Percentiles rank a stretch among this genome's conserved stretches.
Conservation (phyloP, 2,113 vertebrate species). For the Aix galericulata region DNA sequence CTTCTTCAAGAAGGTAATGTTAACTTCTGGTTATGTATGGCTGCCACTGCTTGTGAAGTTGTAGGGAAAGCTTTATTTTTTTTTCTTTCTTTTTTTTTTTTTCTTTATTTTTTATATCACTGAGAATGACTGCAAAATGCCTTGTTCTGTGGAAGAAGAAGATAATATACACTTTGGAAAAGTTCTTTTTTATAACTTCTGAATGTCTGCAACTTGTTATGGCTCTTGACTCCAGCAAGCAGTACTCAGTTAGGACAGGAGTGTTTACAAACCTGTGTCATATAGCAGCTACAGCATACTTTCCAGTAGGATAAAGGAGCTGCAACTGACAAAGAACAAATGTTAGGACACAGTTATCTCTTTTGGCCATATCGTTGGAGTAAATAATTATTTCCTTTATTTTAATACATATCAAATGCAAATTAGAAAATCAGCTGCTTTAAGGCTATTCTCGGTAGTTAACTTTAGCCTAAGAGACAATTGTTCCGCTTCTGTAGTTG, state of each 20-base stretch:
- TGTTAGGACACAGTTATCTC: neutral
- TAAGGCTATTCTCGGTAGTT: neutral
- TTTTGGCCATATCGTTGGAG: neutral
- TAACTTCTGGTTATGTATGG: neutral
- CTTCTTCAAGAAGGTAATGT: neutral
- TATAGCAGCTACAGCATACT: neutral
- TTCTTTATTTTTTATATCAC: neutral
- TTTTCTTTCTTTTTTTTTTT: neutral
- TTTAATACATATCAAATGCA: neutral
- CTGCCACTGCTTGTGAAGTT: neutral
- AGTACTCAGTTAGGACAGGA: neutral
- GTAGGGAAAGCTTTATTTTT: neutral
- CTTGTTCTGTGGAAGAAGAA: neutral
- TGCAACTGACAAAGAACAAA: neutral
- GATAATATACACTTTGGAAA: neutral
- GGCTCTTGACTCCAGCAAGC: neutral
- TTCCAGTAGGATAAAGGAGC: neutral
- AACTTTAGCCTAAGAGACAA: neutral
- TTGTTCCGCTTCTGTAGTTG: neutral
- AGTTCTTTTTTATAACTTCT: neutral
- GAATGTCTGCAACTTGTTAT: neutral
- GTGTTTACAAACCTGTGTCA: neutral
- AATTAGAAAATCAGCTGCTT: neutral
- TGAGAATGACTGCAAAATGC: neutral
- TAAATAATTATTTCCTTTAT: neutral